Base-by-base conservation (phyloP, 2,888 invertebrate species). In the Steinernema hermaphroditum region DNA sequence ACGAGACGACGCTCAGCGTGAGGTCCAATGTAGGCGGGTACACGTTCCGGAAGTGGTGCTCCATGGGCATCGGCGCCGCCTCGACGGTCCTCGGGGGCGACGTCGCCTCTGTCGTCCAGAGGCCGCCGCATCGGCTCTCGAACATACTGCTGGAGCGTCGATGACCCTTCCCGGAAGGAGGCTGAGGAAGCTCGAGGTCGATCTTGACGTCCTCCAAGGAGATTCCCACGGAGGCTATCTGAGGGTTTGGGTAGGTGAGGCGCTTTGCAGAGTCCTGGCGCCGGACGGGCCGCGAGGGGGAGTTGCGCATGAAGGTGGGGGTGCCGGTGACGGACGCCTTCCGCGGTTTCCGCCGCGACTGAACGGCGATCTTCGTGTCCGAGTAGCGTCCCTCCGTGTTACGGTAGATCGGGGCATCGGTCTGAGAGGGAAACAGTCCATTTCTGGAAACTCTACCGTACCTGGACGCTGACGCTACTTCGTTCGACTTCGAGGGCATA, bases 351-450 rank as follows among this genome's bases (percentile, higher is more conserved):
- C 22, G 70, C 50, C 2, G 78, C 73, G 6, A 32, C n/a, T 27
- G 62, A 14, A 62, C 62, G 32, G 32, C 79, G 32, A 81, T 78
- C 0, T 79, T 74, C 0, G 79, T 78, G 69, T 84, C 84, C 68
- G 81, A 81, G 82, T 83, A 84, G 24, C 84, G 76, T 16, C 81
- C 82, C 19, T 81, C 81, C 4, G 71, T 72, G 70, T 82, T 81
- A 22, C 84, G 80, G 74, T 83, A 82, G 37, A 84, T 34, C 0
- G 76, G 76, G 8, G 74, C 72, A 8, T 50, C 73, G 34, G 62
- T 62, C 62, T 37, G 37, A 4, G 12, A 37, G 4, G 37, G 37
- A 8, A 37, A 8, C 37, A 12, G 37, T 62, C 16, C 22, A 24
- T 14, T 24, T 12, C 14, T 54, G 54, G 22, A 12, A 22, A 46